A percentile compares a stretch with the other conserved stretches of the same genome.
Evolutionary conservation across 2,888 invertebrate species (phyloP).

Genomic region (Oxytorus armatus): DNA sequence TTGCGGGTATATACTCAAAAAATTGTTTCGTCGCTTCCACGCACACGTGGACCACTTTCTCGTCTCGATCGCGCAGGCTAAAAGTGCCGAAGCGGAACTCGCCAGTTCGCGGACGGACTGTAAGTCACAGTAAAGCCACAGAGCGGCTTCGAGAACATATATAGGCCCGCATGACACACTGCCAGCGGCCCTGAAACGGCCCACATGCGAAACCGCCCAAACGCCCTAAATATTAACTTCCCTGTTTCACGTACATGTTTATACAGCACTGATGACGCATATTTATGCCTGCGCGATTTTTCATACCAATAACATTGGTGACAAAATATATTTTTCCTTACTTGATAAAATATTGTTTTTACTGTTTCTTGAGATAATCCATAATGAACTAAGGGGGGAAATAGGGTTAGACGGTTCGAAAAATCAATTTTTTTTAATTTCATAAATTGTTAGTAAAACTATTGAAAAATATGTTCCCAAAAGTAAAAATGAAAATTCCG

Average conservation of each 20-base stretch:
- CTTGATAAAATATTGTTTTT: neutral
- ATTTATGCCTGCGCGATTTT: too few species aligned
- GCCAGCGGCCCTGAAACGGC: constrained; percentile 78
- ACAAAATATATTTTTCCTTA: neutral
- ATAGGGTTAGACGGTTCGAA: too few species aligned
- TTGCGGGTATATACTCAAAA: constrained; percentile 7
- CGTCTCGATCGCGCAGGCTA: constrained; percentile 70
- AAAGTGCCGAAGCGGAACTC: constrained; percentile 43
- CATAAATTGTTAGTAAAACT: too few species aligned
- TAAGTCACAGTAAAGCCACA: neutral
- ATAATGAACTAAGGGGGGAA: too few species aligned
- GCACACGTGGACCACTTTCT: constrained; percentile 77
- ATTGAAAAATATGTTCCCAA: too few species aligned
- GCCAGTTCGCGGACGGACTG: constrained; percentile 21
- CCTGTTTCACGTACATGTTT: constrained; percentile 44
- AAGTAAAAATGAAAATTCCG: too few species aligned
- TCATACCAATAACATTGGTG: too few species aligned
- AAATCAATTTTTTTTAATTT: too few species aligned
- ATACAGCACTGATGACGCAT: too few species aligned
- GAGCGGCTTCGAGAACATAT: constrained; percentile 40
- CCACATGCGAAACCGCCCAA: constrained; percentile 73
- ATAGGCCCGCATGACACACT: constrained; percentile 78
- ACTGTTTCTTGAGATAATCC: neutral
- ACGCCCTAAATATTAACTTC: constrained; percentile 68
- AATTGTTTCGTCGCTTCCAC: constrained; percentile 49